A percentile compares a stretch with the other conserved stretches of the same genome.
phyloP scores from a whole-genome alignment of 1,140 invertebrate species.

The Ericerus pela region DNA sequence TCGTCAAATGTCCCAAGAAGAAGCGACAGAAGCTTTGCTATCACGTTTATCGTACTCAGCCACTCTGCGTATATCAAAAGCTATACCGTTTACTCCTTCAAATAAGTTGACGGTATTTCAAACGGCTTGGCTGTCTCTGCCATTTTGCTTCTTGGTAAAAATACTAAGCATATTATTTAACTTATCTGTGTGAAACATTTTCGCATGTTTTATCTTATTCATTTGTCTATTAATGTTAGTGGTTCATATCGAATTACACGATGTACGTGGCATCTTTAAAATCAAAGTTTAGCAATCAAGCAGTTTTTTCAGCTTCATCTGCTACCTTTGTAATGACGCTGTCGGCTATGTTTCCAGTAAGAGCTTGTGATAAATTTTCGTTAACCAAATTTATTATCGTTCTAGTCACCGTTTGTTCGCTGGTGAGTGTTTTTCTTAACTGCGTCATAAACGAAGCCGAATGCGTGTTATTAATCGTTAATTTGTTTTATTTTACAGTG shows the following conservation, averaged over 20 bases:
- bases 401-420: slow-evolving; percentile 55
- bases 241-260: slow-evolving; percentile 66
- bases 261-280: slow-evolving; percentile 62
- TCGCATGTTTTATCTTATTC: no score
- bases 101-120: slow-evolving; percentile 47
- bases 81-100: slow-evolving; percentile 32
- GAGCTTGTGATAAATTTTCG: slow-evolving; percentile 57
- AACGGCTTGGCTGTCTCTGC: slow-evolving; percentile 54
- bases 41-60: slow-evolving; percentile 72
- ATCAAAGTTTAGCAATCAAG: slow-evolving; percentile 59
- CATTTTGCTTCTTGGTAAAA: slow-evolving; percentile 62
- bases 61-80: slow-evolving; percentile 53
- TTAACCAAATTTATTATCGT: slow-evolving; percentile 66
- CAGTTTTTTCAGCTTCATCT: slow-evolving; percentile 65
- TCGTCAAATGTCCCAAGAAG: slow-evolving; percentile 58
- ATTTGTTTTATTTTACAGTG: neutral
- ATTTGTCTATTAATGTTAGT: slow-evolving; percentile 39
- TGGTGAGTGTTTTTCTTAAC: slow-evolving; percentile 41
- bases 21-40: slow-evolving; percentile 66
- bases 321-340: slow-evolving; percentile 68
- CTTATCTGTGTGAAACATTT: no score
- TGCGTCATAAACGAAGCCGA: no score
- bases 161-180: neutral
- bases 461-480: neutral
- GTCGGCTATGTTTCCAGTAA: slow-evolving; percentile 64